Percentiles rank a stretch among this genome's conserved stretches.
These are phyloP conservation scores for Acanthis flammea DNA, from an alignment of 2,797 vertebrate genomes.

Conservation along the genomic window DNA sequence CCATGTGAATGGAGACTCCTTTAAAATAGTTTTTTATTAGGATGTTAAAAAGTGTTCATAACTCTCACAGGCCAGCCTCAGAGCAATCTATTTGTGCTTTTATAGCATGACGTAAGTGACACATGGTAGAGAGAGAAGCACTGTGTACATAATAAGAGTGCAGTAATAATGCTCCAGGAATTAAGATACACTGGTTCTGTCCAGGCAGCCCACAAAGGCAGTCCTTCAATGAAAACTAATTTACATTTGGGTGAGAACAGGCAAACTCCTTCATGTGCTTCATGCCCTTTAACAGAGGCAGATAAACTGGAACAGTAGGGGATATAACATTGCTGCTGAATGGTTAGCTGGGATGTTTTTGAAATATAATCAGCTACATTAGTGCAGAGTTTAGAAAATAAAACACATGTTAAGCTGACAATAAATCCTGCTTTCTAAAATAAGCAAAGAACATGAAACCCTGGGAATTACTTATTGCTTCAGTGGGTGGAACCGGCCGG, in stretches of 20 bases:
- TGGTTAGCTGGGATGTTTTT: neutral
- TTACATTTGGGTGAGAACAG: neutral
- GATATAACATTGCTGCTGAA: neutral
- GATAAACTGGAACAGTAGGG: too few species aligned
- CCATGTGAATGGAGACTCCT: neutral
- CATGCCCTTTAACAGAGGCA: neutral
- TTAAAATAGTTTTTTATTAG: neutral
- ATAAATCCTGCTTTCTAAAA: neutral
- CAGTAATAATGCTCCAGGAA: neutral
- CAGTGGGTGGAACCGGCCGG: accelerated
- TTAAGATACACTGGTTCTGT: neutral
- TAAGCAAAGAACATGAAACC: neutral
- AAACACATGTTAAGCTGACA: neutral
- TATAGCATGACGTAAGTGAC: neutral
- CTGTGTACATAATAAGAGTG: accelerated
- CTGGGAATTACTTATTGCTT: neutral
- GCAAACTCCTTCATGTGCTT: neutral
- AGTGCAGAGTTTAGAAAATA: neutral
- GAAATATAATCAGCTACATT: neutral
- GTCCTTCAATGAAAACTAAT: neutral
- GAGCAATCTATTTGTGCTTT: neutral
- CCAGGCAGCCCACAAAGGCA: neutral
- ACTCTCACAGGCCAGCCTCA: neutral
- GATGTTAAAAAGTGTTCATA: neutral
- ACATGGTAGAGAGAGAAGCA: neutral